Conservation (phyloP, 2,113 vertebrate species). For the Fregata magnificens region DNA sequence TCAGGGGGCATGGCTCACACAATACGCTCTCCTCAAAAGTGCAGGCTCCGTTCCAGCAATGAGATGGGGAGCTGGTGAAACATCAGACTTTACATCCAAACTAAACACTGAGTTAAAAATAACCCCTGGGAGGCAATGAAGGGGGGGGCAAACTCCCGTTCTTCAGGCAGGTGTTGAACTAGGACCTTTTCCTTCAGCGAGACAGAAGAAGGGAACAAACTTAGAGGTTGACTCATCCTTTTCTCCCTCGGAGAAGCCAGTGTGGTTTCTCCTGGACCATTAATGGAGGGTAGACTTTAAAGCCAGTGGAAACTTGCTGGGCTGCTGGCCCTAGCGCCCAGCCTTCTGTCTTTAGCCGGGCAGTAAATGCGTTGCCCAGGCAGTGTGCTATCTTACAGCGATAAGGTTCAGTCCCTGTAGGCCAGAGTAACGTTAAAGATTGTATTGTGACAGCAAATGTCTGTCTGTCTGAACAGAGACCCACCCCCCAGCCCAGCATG, state of each 20-base stretch:
- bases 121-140: not conserved
- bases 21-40: not conserved
- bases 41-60: not conserved
- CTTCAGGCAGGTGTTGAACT: not conserved
- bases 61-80: not conserved
- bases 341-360: accelerated
- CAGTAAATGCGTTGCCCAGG: not conserved
- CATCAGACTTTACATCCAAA: not conserved
- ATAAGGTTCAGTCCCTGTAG: not conserved
- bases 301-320: not conserved
- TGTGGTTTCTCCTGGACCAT: not conserved
- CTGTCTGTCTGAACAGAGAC: not conserved
- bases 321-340: not conserved
- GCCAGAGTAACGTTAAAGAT: not conserved
- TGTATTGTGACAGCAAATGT: not conserved
- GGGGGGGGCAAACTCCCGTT: not conserved
- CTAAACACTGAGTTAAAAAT: not conserved
- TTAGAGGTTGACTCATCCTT: not conserved
- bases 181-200: not conserved
- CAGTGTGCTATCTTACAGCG: not conserved
- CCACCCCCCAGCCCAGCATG: accelerated
- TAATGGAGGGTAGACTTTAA: not conserved
- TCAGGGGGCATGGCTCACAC: not conserved
- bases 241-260: not conserved
- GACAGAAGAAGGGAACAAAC: not conserved